phyloP scores from a whole-genome alignment of 2,888 invertebrate genomes.

The Chouioia cunea region DNA sequence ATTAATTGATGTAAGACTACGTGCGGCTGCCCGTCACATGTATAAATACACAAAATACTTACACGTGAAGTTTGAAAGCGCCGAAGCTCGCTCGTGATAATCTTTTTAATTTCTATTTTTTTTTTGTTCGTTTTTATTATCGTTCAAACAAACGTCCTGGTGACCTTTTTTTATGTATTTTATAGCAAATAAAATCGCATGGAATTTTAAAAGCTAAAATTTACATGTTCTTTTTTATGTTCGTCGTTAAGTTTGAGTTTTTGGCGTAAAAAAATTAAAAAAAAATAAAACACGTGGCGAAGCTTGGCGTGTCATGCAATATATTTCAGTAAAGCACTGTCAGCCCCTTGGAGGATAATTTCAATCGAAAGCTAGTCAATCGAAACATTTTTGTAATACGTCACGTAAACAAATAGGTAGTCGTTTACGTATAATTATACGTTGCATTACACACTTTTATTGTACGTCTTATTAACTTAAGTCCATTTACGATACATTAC shows the following conservation, averaged over 20 bases:
- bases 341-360: not conserved
- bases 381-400: conserved; percentile 47
- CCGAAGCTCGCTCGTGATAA: conserved; percentile 33
- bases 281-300: conserved; percentile 26
- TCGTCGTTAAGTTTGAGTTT: not conserved
- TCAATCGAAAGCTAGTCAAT: conserved; percentile 49
- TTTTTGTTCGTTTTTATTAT: not conserved
- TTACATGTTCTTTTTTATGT: conserved; percentile 3
- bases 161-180: too few species aligned
- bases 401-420: conserved; percentile 45
- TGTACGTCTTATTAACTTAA: conserved; percentile 44
- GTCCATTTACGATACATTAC: conserved; percentile 29
- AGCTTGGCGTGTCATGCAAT: conserved; percentile 34
- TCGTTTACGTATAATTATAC: conserved; percentile 42
- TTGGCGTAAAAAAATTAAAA: conserved; percentile 4
- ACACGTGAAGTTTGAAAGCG: conserved; percentile 32
- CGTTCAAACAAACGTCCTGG: too few species aligned
- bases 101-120: conserved; percentile 19
- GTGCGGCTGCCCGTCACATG: conserved; percentile 44
- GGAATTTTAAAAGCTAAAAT: not conserved
- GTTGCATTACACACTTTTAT: conserved; percentile 45
- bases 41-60: conserved; percentile 20
- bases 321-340: conserved; percentile 40
- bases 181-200: too few species aligned
- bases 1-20: conserved; percentile 56